Conservation (phyloP, 2,113 vertebrate species). For the Leucosticte australis region DNA sequence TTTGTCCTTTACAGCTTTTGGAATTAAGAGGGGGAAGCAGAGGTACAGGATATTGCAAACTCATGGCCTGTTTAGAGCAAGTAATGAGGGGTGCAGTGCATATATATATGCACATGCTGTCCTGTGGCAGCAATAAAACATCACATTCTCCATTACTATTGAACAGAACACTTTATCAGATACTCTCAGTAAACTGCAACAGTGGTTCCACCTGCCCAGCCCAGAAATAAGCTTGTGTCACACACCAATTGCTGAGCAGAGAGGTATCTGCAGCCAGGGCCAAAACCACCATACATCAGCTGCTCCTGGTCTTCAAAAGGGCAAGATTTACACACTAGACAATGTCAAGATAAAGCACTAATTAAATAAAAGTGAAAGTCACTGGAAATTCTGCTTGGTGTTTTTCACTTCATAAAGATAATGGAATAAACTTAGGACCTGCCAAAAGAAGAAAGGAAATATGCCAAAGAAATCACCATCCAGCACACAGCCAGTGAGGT, state of each 20-base stretch:
- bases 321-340: background rate
- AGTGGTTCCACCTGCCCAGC: background rate
- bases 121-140: background rate
- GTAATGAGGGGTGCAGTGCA: background rate
- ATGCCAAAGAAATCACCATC: background rate
- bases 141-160: background rate
- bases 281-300: background rate
- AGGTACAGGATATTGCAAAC: background rate
- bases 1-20: background rate
- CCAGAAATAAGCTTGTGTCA: background rate
- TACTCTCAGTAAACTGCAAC: background rate
- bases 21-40: background rate
- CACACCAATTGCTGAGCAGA: background rate
- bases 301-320: background rate
- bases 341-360: background rate
- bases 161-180: background rate
- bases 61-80: background rate
- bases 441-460: slow-evolving; percentile 18
- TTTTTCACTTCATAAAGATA: slow-evolving; percentile 19
- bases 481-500: background rate
- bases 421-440: background rate
- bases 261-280: background rate
- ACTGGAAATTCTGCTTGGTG: background rate
- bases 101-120: background rate
- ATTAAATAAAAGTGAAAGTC: slow-evolving; percentile 6